These are phyloP conservation scores for Acanthosoma haemorrhoidale DNA, from an alignment of 2,888 invertebrate species.

Conservation along the genomic window DNA sequence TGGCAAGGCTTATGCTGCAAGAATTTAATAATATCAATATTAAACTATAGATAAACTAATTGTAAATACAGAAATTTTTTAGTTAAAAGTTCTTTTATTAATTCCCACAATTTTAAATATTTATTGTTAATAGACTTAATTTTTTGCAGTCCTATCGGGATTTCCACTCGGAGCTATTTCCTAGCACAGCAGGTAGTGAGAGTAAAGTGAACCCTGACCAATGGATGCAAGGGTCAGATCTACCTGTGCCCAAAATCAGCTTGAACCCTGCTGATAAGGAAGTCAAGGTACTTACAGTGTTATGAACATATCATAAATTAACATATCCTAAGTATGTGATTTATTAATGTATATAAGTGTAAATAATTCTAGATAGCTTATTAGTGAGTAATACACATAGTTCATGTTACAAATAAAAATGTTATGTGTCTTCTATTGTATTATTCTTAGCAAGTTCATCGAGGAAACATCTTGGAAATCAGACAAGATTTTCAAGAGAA, in stretches of 20 bases:
- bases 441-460: constrained; percentile 51
- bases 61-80: too few relatives aligned
- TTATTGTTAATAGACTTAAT: too few relatives aligned
- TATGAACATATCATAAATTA: not conserved
- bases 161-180: constrained; percentile 90
- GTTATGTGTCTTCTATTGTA: not conserved
- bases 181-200: constrained; percentile 76
- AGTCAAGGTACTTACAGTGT: constrained; percentile 32
- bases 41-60: too few relatives aligned
- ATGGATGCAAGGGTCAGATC: constrained; percentile 75
- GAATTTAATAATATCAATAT: too few relatives aligned
- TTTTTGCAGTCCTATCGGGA: constrained; percentile 76
- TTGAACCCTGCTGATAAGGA: constrained; percentile 66
- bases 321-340: not conserved
- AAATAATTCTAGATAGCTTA: constrained; percentile 8
- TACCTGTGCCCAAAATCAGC: constrained; percentile 72
- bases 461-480: constrained; percentile 44
- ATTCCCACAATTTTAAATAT: too few relatives aligned
- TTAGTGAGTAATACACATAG: not conserved
- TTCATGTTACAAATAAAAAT: not conserved
- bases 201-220: constrained; percentile 73
- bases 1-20: too few relatives aligned
- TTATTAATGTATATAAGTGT: constrained; percentile 12
- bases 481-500: constrained; percentile 35
- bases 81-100: not conserved